These are phyloP conservation scores for Seriola quinqueradiata DNA, from an alignment of 2,113 vertebrate genomes.

Conservation along the genomic window DNA sequence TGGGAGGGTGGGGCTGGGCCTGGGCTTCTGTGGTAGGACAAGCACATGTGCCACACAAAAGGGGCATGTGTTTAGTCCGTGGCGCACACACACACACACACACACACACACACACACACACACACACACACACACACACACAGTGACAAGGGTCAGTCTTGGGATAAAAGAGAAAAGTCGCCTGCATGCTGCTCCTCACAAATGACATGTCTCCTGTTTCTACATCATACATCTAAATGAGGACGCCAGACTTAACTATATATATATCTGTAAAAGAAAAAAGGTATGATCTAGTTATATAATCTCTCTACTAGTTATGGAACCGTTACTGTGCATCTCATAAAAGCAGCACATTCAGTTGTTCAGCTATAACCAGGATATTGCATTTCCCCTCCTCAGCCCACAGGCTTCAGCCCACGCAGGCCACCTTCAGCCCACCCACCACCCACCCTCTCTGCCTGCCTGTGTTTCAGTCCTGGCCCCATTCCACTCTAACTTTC, in stretches of 20 bases:
- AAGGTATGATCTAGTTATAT: conserved; percentile 31
- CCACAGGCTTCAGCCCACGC: conserved; percentile 68
- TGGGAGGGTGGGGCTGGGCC: conserved; percentile 52
- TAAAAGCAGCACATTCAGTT: conserved; percentile 57
- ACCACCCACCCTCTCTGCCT: conserved; percentile 66
- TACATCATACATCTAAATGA: conserved; percentile 26
- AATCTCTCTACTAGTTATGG: conserved; percentile 23
- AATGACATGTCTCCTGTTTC: conserved; percentile 16
- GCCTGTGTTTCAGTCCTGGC: conserved; percentile 56
- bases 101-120: conserved; percentile 19
- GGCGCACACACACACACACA: conserved; percentile 7
- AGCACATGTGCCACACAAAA: conserved; percentile 72
- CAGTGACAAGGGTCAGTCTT: conserved; percentile 41
- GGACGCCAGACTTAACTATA: background rate
- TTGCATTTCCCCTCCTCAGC: conserved; percentile 68
- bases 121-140: conserved; percentile 10
- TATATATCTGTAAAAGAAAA: conserved; percentile 15
- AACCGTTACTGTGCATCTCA: conserved; percentile 28
- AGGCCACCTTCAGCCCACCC: conserved; percentile 71
- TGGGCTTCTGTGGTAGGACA: conserved; percentile 55
- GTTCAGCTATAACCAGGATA: conserved; percentile 56
- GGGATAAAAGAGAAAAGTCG: conserved; percentile 22
- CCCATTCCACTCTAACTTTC: conserved; percentile 68
- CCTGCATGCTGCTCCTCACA: background rate
- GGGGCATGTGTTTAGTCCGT: conserved; percentile 66